Evolutionary conservation across 1,140 invertebrate species (phyloP), one percentile per base, ranked within the genome.

Genomic region (Macrotrachela quadricornifera): DNA sequence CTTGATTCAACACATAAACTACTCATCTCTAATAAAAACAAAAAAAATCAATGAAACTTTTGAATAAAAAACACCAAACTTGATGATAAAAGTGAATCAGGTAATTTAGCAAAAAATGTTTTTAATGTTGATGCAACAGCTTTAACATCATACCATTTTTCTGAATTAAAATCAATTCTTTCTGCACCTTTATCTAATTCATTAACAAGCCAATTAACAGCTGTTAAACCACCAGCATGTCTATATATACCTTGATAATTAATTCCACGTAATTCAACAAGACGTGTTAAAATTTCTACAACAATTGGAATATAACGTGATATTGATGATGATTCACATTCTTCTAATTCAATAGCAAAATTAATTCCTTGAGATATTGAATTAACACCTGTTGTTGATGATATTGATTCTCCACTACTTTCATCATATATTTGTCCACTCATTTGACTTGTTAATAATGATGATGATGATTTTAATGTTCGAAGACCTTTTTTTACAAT

Each of bases 1-100:
- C 87, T 87, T 0, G 86, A 84, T 61, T 84, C 79, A 50, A 95
- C 92, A 62, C 94, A 92, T 55, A 77, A 77, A 6, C 80, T 81
- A 72, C 94, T 94, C 15, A 88, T 74, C 68, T 88, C 85, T 70
- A 78, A 71, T 46, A 73, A 58, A 56, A 30, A 30, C 54, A 39
- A 46, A 56, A n/a, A 30, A 45, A 12, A 6, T 18, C 4, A 40
- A 39, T 48, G 15, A 46, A 42, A 39, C 58, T 10, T 14, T 18
- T 1, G 14, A 36, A 52, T 15, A 51, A 51, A 49, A 30, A 47
- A 4, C 3, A 47, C 1, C 30, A 13, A 13, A 47, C 46, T 17
- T 0, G 46, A 49, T 30, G 46, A 43, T 16, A 45, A 47, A 6
- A 54, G 14, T 16, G 46, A 50, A 17, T 54, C 53, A 6, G 53